Base-by-base conservation (phyloP, 1,140 invertebrate genomes). In the Lepidostoma basale region DNA sequence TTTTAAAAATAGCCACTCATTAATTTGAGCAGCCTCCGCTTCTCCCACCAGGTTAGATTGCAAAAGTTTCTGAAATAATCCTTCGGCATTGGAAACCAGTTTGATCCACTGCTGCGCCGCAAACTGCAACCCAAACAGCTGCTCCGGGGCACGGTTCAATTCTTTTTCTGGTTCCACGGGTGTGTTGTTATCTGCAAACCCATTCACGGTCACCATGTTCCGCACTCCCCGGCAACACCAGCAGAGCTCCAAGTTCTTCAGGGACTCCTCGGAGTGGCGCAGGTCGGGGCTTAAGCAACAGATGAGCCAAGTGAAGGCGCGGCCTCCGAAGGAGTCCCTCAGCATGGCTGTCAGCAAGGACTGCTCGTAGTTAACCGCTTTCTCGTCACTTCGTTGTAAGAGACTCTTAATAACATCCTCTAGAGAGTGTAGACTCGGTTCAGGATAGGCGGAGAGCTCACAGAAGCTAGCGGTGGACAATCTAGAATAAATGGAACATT, bases 1-100 rank as follows among this genome's bases (percentile, higher is more conserved):
- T 77, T 93, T 93, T 68, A 93, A 83, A 73, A 89, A 92, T 3
- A 94, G 78, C 92, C 92, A 94, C 66, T 92, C 88, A 75, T 91
- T 90, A n/a, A 93, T 91, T 78, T 91, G 90, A 75, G 90, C 89
- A 70, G 88, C 85, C 74, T 91, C 89, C 62, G 85, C 80, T 59
- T 89, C 86, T 5, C 87, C 84, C 44, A 93, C 76, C 28, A 84
- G 79, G 70, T 89, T 88, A 22, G 82, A 84, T 44, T 83, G 79
- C 62, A 86, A 78, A 56, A 83, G 83, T 82, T 89, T 92, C 73
- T 89, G 88, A 75, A 93, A 91, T 9, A 94, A 76, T n/a, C 89
- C 89, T 77, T 93, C 91, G 6, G 92, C 92, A 83, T 93, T 93
- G 1, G 89, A 87, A 3, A 93, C 91, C 28, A 94, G 76, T 76